These are phyloP conservation scores for Loriculus beryllinus DNA, from an alignment of 2,797 vertebrate genomes.

Conservation along the genomic window DNA sequence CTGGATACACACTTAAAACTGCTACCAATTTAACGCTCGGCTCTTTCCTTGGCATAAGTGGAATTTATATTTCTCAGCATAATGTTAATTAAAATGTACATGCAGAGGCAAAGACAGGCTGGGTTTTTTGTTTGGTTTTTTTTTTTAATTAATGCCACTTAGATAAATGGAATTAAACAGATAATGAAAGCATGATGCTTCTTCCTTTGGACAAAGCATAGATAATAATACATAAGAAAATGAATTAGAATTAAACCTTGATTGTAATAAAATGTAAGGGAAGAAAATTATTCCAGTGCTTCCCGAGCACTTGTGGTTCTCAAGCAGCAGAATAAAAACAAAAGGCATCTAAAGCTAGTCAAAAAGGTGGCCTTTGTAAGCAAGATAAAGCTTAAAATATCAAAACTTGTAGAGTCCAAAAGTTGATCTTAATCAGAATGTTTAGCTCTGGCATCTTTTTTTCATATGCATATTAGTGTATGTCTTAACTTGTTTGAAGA, in stretches of 20 bases:
- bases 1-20: background rate
- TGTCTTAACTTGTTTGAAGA: slow-evolving; percentile 54
- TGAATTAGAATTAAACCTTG: slow-evolving; percentile 9
- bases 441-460: slow-evolving; percentile 34
- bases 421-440: background rate
- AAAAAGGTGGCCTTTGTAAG: background rate
- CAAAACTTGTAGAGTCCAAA: background rate
- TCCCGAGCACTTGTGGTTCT: background rate
- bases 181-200: slow-evolving; percentile 3
- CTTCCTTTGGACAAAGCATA: background rate
- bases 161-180: slow-evolving; percentile 1
- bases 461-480: slow-evolving; percentile 49
- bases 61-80: background rate
- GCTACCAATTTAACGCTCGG: background rate
- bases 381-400: background rate
- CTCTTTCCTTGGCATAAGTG: background rate
- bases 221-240: slow-evolving; percentile 14
- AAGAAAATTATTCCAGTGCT: slow-evolving; percentile 10
- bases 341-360: background rate
- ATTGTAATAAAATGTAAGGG: slow-evolving; percentile 17
- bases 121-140: background rate
- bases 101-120: background rate
- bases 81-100: slow-evolving; percentile 6
- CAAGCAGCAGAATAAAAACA: background rate
- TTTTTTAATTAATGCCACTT: background rate